Conservation (phyloP, 2,113 vertebrate genomes). For the Salvator merianae region DNA sequence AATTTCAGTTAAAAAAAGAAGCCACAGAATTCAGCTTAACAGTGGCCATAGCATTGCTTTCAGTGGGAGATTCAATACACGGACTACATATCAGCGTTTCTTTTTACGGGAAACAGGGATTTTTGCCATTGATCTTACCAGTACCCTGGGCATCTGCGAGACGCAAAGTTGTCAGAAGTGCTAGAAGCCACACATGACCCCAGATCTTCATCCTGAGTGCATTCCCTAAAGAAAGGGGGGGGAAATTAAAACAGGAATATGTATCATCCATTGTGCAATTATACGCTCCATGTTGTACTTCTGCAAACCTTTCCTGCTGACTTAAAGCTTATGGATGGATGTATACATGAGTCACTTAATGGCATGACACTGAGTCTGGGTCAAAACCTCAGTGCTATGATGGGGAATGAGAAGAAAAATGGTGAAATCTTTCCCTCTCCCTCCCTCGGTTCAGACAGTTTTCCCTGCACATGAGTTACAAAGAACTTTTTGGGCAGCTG, state of each 20-base stretch:
- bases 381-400: not conserved
- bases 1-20: not conserved
- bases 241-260: too few relatives aligned
- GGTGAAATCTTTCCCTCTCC: too few relatives aligned
- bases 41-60: not conserved
- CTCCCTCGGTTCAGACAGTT: too few relatives aligned
- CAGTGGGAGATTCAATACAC: not conserved
- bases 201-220: conserved; percentile 61
- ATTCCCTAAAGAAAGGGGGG: conserved; percentile 41
- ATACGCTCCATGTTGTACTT: not conserved
- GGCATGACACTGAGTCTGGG: not conserved
- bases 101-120: not conserved
- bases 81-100: not conserved
- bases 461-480: too few relatives aligned
- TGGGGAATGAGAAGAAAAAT: too few relatives aligned
- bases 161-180: conserved; percentile 41
- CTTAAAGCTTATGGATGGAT: not conserved
- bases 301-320: not conserved
- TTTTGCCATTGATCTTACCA: conserved; percentile 58
- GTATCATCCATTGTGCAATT: not conserved
- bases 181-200: conserved; percentile 48
- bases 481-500: too few relatives aligned
- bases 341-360: not conserved
- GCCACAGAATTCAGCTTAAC: not conserved
- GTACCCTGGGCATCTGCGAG: conserved; percentile 55